Evolutionary conservation across 2,113 vertebrate species (phyloP).

Genomic region (Pandion haliaetus): DNA sequence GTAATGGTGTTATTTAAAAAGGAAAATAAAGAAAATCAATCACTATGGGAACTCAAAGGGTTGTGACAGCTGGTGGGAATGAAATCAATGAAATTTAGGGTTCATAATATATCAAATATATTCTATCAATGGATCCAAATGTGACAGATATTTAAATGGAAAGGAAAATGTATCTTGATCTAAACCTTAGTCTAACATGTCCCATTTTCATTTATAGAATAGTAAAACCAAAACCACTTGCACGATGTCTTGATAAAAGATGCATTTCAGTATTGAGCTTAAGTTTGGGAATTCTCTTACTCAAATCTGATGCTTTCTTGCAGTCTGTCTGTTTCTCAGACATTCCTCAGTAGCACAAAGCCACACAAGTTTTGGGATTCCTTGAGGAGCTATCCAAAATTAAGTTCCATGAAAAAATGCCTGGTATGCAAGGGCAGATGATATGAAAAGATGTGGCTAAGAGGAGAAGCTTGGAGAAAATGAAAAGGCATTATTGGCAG

Average conservation of each 20-base stretch:
- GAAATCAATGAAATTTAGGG: neutral
- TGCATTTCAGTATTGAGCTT: neutral
- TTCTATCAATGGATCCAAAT: constrained; percentile 36
- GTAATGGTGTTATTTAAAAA: neutral
- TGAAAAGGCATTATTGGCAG: neutral
- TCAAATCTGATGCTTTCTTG: neutral
- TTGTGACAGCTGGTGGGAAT: neutral
- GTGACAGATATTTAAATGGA: constrained; percentile 17
- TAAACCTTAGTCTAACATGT: neutral
- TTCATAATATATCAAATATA: neutral
- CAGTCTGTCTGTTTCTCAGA: neutral
- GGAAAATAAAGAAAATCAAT: neutral
- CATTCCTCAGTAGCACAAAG: neutral
- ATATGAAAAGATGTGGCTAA: neutral
- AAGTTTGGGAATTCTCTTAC: neutral
- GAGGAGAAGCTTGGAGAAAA: neutral
- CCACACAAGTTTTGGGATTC: neutral
- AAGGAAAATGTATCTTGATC: neutral
- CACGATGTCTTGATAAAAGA: neutral
- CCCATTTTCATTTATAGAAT: neutral
- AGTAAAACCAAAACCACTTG: neutral
- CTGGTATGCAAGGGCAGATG: neutral
- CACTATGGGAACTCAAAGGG: constrained; percentile 34
- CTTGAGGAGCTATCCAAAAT: neutral
- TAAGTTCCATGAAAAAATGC: neutral